Percentiles rank a stretch among this genome's conserved stretches.
Conservation (phyloP, 1,140 invertebrate genomes). For the Heliconius himera region DNA sequence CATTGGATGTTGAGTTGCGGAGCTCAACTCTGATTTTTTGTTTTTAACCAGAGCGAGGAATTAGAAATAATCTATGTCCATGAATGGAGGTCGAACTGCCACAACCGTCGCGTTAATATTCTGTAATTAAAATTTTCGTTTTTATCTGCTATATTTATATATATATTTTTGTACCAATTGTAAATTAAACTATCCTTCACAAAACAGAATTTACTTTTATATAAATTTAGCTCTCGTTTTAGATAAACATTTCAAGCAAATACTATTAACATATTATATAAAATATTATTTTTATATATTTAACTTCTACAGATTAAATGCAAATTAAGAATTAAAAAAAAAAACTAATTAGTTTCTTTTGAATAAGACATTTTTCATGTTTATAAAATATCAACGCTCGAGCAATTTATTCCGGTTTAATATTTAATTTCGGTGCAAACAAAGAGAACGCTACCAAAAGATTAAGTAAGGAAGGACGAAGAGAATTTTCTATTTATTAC, state of each 20-base stretch:
- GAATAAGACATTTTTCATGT: neutral
- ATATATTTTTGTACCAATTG: too few species aligned
- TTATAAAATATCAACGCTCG: conserved; percentile 15
- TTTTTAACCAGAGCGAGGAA: too few species aligned
- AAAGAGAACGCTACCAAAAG: conserved; percentile 35
- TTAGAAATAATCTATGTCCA: too few species aligned
- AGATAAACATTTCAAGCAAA: neutral
- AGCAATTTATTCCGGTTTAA: conserved; percentile 27
- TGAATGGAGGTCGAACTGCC: too few species aligned
- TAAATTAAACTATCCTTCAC: too few species aligned
- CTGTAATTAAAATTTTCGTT: too few species aligned
- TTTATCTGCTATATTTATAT: too few species aligned
- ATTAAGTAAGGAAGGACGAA: conserved; percentile 28
- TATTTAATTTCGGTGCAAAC: conserved; percentile 31
- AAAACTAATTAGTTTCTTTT: conserved; percentile 12
- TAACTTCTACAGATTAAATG: neutral
- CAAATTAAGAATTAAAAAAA: neutral
- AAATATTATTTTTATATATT: neutral
- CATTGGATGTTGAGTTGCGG: too few species aligned
- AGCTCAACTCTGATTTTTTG: too few species aligned
- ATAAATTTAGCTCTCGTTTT: neutral
- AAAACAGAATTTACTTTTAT: too few species aligned
- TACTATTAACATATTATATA: neutral
- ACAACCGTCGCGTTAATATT: too few species aligned
- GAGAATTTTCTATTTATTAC: conserved; percentile 29